Evolutionary conservation across 2,888 invertebrate genomes (phyloP).

Genomic region (Ectemnius continuus): DNA sequence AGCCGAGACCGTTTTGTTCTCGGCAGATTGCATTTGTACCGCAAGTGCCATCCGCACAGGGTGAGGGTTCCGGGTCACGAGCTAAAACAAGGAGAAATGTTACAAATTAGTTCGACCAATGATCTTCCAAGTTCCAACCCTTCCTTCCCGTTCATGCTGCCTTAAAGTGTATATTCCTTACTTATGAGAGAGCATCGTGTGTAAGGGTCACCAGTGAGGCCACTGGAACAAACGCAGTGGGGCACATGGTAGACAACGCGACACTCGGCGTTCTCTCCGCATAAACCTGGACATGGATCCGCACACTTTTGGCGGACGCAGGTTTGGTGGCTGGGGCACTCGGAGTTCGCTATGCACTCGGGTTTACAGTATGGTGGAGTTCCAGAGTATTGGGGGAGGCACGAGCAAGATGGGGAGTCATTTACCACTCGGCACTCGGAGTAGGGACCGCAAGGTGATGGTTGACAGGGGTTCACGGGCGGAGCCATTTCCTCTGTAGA

Average conservation of each 20-base stretch:
- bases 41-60: conserved; percentile 67
- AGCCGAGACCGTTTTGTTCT: conserved; percentile 82
- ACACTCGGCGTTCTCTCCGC: conserved; percentile 83
- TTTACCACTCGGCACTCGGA: conserved; percentile 80
- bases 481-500: conserved; percentile 54
- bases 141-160: neutral
- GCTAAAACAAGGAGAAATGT: conserved; percentile 44
- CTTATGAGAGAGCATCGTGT: conserved; percentile 79
- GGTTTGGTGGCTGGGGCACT: conserved; percentile 82
- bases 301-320: conserved; percentile 84
- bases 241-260: conserved; percentile 84
- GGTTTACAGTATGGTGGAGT: conserved; percentile 87
- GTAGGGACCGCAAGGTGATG: conserved; percentile 84
- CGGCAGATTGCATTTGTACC: conserved; percentile 84
- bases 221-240: conserved; percentile 81
- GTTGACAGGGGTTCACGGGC: conserved; percentile 80
- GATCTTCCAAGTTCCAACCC: neutral
- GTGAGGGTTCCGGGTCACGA: conserved; percentile 46
- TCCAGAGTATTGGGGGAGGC: conserved; percentile 84
- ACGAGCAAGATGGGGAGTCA: conserved; percentile 84
- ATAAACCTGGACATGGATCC: conserved; percentile 84
- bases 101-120: conserved; percentile 16
- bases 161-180: conserved; percentile 40
- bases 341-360: conserved; percentile 86
- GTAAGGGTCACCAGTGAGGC: conserved; percentile 85